A percentile compares a stretch with the other conserved stretches of the same genome.
Evolutionary conservation across 1,140 invertebrate species (phyloP).

Genomic region (Holotrichia oblita): DNA sequence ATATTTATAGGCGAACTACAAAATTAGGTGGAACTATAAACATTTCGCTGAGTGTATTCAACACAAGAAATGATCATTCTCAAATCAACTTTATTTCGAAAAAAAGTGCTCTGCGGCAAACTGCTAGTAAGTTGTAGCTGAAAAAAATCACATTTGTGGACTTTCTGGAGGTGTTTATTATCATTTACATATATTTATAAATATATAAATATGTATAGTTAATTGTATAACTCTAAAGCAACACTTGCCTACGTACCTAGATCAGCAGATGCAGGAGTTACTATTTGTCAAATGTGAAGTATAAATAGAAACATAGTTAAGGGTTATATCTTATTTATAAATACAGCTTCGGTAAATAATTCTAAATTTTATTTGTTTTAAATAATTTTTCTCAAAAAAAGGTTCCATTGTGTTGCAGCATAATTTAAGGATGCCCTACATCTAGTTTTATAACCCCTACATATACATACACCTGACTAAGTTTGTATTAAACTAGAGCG

Average conservation of each 20-base stretch:
- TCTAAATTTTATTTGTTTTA: neutral
- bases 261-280: neutral
- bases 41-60: too few species aligned
- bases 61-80: too few species aligned
- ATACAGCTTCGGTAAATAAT: neutral
- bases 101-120: too few species aligned
- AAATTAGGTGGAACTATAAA: too few species aligned
- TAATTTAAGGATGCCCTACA: too few species aligned
- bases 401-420: too few species aligned
- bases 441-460: neutral
- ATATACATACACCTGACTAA: neutral
- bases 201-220: too few species aligned
- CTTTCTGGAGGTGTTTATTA: neutral
- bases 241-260: conserved; percentile 1
- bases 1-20: too few species aligned
- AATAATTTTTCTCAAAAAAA: too few species aligned
- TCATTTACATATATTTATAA: neutral
- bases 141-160: neutral
- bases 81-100: too few species aligned
- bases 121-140: too few species aligned
- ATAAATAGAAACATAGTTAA: neutral
- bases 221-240: neutral
- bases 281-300: too few species aligned
- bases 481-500: neutral
- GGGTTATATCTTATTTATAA: neutral